These are phyloP conservation scores for Rhabditoides inermis DNA, from an alignment of 2,888 invertebrate genomes.

Conservation along the genomic window DNA sequence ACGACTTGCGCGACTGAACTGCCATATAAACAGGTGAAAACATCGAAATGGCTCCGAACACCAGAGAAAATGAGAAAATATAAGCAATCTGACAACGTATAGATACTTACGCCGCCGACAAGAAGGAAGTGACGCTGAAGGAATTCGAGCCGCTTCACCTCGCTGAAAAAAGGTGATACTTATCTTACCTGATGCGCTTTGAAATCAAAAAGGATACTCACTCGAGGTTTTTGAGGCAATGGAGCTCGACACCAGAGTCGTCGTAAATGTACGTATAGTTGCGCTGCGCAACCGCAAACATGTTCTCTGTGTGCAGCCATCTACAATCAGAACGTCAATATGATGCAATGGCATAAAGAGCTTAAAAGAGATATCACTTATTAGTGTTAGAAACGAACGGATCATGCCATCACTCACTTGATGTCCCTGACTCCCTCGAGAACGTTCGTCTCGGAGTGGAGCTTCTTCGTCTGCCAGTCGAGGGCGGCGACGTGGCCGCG, in stretches of 20 bases:
- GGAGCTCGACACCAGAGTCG: conserved; percentile 87
- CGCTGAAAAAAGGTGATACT: conserved; percentile 59
- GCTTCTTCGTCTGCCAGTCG: conserved; percentile 90
- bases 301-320: conserved; percentile 84
- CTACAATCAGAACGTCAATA: conserved; percentile 52
- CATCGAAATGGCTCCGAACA: neutral
- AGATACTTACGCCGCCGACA: conserved; percentile 69
- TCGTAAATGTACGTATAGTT: conserved; percentile 83
- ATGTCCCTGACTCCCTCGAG: conserved; percentile 90
- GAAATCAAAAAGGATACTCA: conserved; percentile 58
- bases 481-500: conserved; percentile 88
- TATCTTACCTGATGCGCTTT: neutral
- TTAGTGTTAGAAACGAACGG: neutral
- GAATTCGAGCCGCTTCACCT: conserved; percentile 71
- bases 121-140: conserved; percentile 92
- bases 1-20: conserved; percentile 53
- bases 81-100: too few relatives aligned
- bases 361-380: neutral
- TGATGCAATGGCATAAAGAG: neutral
- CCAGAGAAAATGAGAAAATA: neutral
- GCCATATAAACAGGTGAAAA: neutral
- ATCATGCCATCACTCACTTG: conserved; percentile 61
- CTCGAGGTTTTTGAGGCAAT: too few relatives aligned
- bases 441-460: conserved; percentile 89
- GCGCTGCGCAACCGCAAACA: conserved; percentile 94